These are phyloP conservation scores for Albula goreensis DNA, from an alignment of 2,113 vertebrate species.

Conservation along the genomic window DNA sequence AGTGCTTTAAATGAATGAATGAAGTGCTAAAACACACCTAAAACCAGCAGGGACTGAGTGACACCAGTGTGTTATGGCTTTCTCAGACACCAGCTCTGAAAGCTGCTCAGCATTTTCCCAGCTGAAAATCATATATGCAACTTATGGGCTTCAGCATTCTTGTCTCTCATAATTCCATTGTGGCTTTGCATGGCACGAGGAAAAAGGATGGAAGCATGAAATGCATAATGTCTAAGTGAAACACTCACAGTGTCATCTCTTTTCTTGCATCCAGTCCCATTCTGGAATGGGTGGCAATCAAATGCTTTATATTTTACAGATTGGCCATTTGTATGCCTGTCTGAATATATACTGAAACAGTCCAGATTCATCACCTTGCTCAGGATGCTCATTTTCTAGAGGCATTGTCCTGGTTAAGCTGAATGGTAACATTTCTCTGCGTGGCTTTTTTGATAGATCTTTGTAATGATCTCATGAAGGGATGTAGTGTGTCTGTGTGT, in stretches of 20 bases:
- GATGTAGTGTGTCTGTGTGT: neutral
- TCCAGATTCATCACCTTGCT: neutral
- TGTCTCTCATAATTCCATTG: neutral
- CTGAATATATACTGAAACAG: neutral
- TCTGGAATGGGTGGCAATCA: neutral
- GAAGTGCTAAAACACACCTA: too few relatives aligned
- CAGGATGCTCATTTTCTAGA: neutral
- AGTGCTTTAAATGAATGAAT: too few relatives aligned
- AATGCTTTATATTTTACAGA: neutral
- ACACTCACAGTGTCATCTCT: neutral
- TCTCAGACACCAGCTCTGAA: neutral
- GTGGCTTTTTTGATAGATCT: neutral
- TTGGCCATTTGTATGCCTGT: neutral
- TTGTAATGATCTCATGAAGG: neutral
- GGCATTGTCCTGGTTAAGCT: neutral
- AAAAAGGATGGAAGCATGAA: neutral
- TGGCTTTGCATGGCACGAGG: neutral
- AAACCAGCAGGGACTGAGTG: neutral
- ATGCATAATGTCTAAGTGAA: neutral
- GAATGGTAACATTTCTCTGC: neutral
- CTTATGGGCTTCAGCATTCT: neutral
- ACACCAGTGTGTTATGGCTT: neutral
- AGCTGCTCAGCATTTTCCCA: neutral
- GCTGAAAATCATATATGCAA: neutral
- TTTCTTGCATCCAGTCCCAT: too few relatives aligned